A percentile compares a stretch with the other conserved stretches of the same genome.
Conservation (phyloP, 2,797 vertebrate species). For the Esox masquinongy region DNA sequence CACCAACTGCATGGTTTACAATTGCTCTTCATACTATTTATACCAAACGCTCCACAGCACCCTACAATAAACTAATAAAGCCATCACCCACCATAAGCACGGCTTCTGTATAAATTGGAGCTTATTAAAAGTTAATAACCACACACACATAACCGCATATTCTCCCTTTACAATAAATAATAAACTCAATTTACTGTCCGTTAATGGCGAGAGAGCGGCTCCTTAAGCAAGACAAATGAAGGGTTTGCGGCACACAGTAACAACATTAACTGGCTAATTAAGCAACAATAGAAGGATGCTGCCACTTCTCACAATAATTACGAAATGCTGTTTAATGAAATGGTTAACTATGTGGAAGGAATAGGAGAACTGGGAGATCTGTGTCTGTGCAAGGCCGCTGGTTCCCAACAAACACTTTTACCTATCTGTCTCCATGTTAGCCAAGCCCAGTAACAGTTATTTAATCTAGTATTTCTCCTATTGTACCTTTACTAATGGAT, state of each 20-base stretch:
- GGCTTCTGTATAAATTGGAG: constrained; percentile 56
- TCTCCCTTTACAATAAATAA: constrained; percentile 75
- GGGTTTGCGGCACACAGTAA: constrained; percentile 77
- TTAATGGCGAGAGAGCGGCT: constrained; percentile 70
- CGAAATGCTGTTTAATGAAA: constrained; percentile 73
- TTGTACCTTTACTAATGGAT: constrained; percentile 40
- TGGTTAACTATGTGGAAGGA: constrained; percentile 74
- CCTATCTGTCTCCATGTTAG: constrained; percentile 48
- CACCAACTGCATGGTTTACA: constrained; percentile 20
- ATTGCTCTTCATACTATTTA: constrained; percentile 7
- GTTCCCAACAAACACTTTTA: constrained; percentile 46
- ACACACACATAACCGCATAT: constrained; percentile 50
- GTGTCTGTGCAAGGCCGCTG: constrained; percentile 13
- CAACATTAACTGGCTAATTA: constrained; percentile 84
- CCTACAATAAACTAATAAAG: constrained; percentile 42
- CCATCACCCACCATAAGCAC: constrained; percentile 45
- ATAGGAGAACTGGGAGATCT: constrained; percentile 50
- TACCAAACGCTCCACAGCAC: constrained; percentile 7
- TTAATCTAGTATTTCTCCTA: constrained; percentile 1
- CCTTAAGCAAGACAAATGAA: constrained; percentile 84
- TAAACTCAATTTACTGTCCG: constrained; percentile 70
- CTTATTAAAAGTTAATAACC: constrained; percentile 77
- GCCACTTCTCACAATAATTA: constrained; percentile 68
- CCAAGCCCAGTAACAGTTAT: constrained; percentile 35
- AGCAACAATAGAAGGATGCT: constrained; percentile 77